Base-by-base conservation (phyloP, 2,888 invertebrate genomes). In the Drosophila birchii region DNA sequence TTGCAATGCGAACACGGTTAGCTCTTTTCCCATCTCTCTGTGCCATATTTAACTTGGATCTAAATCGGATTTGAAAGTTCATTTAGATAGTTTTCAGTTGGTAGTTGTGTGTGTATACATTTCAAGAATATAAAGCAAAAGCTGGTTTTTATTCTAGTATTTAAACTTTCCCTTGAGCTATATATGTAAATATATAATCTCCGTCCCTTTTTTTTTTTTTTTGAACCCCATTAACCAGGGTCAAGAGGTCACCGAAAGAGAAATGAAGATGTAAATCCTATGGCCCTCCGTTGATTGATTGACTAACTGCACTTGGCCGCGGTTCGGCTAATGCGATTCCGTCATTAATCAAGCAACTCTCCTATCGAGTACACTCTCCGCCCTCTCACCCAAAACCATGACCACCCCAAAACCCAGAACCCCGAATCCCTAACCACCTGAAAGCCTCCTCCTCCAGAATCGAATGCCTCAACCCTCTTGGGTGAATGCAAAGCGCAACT, bases 401-500 rank as follows among this genome's bases (percentile, higher is more conserved):
- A n/a, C 20, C 38, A 16, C 63, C 44, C 23, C n/a, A 29, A 23
- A n/a, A 34, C 3, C 16, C 38, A 16, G 6, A 16, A 16, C 38
- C 60, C 47, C 18, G 7, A 39, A 4, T 34, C 2, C 26, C 20
- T 44, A 23, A 8, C 14, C 44, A 14, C 44, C 26, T 18, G 29
- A n/a, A 38, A 26, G n/a, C 38, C 20, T 26, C 5, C 20, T 44
- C 20, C 44, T 29, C 23, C 16, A 44, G 16, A 23, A 16, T 23
- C 5, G 26, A 45, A 23, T 23, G n/a, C 18, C n/a, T 36, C 39
- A 11, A 8, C 16, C 36, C 32, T 16, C 32, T 16, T 3, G 1
- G 39, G 36, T 16, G 49, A 80, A 85, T 85, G 81, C 85, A 83
- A 79, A 76, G 78, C 79, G 74, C 84, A 83, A 78, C 83, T 86